Evolutionary conservation across 2,888 invertebrate genomes (phyloP).

Genomic region (Uloborus plumipes): DNA sequence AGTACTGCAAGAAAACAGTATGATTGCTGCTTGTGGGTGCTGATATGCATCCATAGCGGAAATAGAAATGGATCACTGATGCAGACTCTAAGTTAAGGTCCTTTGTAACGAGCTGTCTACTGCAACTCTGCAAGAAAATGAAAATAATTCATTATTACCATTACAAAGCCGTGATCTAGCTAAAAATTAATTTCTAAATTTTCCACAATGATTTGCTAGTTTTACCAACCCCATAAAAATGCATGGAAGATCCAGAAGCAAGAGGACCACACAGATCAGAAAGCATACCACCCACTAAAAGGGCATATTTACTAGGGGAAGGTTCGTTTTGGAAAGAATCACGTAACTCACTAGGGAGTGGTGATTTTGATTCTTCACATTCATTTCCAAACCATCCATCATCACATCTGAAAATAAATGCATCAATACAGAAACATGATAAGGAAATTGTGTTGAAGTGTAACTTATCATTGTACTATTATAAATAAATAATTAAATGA

Average conservation of each 20-base stretch:
- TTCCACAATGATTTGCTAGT: too few relatives aligned
- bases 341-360: conserved; percentile 69
- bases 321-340: conserved; percentile 67
- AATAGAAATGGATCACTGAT: conserved; percentile 71
- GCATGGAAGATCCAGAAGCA: conserved; percentile 71
- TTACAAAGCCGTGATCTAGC: not conserved
- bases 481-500: too few relatives aligned
- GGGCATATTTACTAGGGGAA: conserved; percentile 68
- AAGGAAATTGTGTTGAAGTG: too few relatives aligned
- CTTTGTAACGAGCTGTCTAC: conserved; percentile 69
- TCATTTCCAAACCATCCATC: conserved; percentile 70
- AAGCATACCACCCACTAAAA: conserved; percentile 70
- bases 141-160: not conserved
- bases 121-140: conserved; percentile 69
- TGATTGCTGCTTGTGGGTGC: conserved; percentile 69
- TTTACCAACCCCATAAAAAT: conserved; percentile 71
- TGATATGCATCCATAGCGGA: conserved; percentile 71
- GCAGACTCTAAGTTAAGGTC: conserved; percentile 71
- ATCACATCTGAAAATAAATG: conserved; percentile 69
- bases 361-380: conserved; percentile 68
- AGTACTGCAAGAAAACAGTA: conserved; percentile 71
- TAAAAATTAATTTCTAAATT: not conserved
- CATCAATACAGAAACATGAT: not conserved
- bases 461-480: too few relatives aligned
- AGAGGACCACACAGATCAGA: conserved; percentile 70